These are phyloP conservation scores for Pelvicachromis taeniatus DNA, from an alignment of 2,113 vertebrate species.

Conservation along the genomic window DNA sequence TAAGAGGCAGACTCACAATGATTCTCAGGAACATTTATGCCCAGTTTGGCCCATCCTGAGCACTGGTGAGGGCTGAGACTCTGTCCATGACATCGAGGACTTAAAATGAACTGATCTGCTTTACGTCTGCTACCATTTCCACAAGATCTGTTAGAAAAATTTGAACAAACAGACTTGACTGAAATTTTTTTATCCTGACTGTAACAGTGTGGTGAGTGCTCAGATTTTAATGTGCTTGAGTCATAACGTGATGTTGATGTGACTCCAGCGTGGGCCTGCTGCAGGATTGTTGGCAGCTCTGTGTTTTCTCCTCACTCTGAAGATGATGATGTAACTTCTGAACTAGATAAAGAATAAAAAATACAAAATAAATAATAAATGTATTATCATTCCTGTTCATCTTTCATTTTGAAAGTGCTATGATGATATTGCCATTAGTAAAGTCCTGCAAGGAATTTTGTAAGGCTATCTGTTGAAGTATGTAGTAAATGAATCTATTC, in stretches of 20 bases:
- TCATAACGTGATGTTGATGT: not conserved
- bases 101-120: not conserved
- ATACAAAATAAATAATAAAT: not conserved
- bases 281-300: not conserved
- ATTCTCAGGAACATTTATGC: not conserved
- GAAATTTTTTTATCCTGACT: not conserved
- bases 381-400: not conserved
- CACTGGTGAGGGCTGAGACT: not conserved
- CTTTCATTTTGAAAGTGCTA: not conserved
- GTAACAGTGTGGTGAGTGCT: not conserved
- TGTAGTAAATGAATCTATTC: not conserved
- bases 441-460: not conserved
- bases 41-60: not conserved
- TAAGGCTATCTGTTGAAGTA: not conserved
- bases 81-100: not conserved
- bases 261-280: not conserved
- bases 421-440: not conserved
- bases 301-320: not conserved
- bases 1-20: not conserved
- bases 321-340: not conserved
- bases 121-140: not conserved
- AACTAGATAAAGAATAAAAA: constrained; percentile 15
- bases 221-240: not conserved
- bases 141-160: not conserved
- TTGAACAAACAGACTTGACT: not conserved